Conservation (phyloP, 2,888 invertebrate genomes). For the Bembecia ichneumoniformis region DNA sequence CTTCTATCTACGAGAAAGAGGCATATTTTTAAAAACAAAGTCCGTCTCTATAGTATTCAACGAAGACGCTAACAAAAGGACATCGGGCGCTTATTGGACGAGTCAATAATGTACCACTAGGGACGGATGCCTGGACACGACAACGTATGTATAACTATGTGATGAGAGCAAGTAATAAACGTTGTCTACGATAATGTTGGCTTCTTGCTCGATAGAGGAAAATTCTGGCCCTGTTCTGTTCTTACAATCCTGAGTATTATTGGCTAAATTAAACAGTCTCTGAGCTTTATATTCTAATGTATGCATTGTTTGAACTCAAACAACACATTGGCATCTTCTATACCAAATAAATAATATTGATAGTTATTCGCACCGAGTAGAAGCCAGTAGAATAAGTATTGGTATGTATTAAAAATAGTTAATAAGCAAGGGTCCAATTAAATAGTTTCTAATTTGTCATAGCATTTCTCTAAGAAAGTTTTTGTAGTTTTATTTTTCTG, state of each 20-base stretch:
- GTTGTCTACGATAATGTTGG: slow-evolving; percentile 57
- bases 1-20: too few species aligned
- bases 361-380: too few species aligned
- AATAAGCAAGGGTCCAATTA: too few species aligned
- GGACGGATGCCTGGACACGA: slow-evolving; percentile 36
- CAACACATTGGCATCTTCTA: too few species aligned
- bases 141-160: slow-evolving; percentile 30
- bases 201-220: slow-evolving; percentile 18
- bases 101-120: slow-evolving; percentile 64
- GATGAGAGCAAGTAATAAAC: slow-evolving; percentile 32
- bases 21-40: background rate
- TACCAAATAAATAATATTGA: too few species aligned
- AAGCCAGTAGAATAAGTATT: too few species aligned
- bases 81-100: slow-evolving; percentile 64
- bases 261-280: background rate
- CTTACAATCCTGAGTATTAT: background rate
- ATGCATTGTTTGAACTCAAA: too few species aligned
- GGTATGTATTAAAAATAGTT: too few species aligned
- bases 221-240: background rate
- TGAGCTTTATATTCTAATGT: too few species aligned
- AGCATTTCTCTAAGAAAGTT: too few species aligned
- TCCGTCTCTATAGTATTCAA: background rate
- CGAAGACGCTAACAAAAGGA: slow-evolving; percentile 41
- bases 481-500: too few species aligned
- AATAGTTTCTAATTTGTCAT: too few species aligned